These are phyloP conservation scores for Holacanthus passer DNA, from an alignment of 2,113 vertebrate species.

Conservation along the genomic window DNA sequence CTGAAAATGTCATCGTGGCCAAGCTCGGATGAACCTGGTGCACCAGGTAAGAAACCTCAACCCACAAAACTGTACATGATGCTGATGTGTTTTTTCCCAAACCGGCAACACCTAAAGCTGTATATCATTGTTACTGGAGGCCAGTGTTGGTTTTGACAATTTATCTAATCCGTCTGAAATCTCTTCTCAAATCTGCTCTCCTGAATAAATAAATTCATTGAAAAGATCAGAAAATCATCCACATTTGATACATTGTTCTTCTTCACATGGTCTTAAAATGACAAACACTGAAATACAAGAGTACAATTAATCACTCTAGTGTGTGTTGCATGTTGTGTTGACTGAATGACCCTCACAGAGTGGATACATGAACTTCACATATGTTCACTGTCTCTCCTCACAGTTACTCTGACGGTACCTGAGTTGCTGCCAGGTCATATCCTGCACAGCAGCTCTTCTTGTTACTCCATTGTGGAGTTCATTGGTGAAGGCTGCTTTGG, in stretches of 20 bases:
- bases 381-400: not conserved
- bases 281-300: not conserved
- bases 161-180: not conserved
- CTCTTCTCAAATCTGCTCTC: not conserved
- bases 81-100: not conserved
- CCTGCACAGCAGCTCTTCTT: too few relatives aligned
- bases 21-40: too few relatives aligned
- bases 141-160: not conserved
- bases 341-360: not conserved
- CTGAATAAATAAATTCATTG: not conserved
- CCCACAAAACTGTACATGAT: not conserved
- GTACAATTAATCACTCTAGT: not conserved
- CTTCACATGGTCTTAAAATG: not conserved
- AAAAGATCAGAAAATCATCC: too few relatives aligned
- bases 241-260: not conserved
- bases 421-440: too few relatives aligned
- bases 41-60: not conserved
- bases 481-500: too few relatives aligned
- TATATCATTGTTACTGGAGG: not conserved
- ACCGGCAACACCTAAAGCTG: not conserved
- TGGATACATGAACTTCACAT: not conserved
- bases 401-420: not conserved
- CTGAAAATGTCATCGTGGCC: not conserved
- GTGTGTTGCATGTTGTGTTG: constrained; percentile 4
- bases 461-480: too few relatives aligned